Evolutionary conservation across 2,888 invertebrate species (phyloP), one percentile per base, ranked within the genome.

Genomic region (Aethes cnicana): DNA sequence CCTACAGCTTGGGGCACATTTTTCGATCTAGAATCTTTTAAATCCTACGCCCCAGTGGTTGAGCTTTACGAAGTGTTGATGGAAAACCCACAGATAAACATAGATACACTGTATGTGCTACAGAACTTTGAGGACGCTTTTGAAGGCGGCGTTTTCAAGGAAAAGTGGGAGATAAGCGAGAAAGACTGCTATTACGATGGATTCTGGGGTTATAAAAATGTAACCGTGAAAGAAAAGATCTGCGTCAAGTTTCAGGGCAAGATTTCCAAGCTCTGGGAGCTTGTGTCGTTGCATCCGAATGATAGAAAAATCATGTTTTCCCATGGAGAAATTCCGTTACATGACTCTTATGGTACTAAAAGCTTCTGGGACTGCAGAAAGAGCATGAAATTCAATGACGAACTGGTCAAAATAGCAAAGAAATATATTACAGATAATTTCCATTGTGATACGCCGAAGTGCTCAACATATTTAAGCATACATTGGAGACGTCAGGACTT

Each of bases 401-500:
- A 92, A 9, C 90, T 99, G 0, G 74, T 91, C 6, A 61, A 89
- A 36, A 90, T 94, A 23, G 98, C 96, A 0, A 90, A 91, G 44
- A 74, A 92, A 7, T 98, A 94, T 74, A 76, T 83, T 0, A 39
- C 53, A 0, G 57, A 71, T 7, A 56, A 74, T 12, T 66, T 90
- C 0, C 58, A 77, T 9, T 90, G 90, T 32, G 25, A 66, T 3
- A 54, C 36, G 0, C 56, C 64, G 0, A 71, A 71, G 58, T 89
- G 96, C 42, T 92, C 92, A 0, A 92, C 94, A 0, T 99, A 96
- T 76, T 55, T 98, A 5, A 93, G 94, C 33, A 93, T 95, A 0
- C 99, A 99, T 83, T 91, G 98, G 77, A 91, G 99, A 62, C 90
- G 99, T 47, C 92, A 93, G 56, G 99, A 99, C 84, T 99, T 98